Conservation (phyloP, 1,140 invertebrate species). For the Zaprionus tsacasi region DNA sequence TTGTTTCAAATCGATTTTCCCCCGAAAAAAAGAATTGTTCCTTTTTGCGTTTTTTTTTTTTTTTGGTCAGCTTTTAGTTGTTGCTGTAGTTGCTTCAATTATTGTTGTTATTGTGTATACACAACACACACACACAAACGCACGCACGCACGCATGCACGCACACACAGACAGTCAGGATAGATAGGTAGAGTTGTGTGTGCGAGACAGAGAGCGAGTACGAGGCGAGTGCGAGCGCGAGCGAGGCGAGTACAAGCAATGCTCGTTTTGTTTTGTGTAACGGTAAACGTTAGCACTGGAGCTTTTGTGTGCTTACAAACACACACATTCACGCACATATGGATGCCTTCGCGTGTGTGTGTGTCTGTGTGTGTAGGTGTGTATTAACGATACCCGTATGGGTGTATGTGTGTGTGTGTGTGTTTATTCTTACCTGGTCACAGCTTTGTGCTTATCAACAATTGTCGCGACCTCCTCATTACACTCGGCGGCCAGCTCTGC, state of each 20-base stretch:
- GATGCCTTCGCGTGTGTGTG: conserved; percentile 13
- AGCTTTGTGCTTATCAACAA: conserved; percentile 60
- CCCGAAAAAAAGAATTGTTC: conserved; percentile 38
- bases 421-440: conserved; percentile 48
- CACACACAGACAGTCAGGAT: conserved; percentile 21
- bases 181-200: conserved; percentile 11
- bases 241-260: conserved; percentile 29
- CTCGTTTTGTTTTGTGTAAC: conserved; percentile 42
- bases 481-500: conserved; percentile 49
- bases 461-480: conserved; percentile 59
- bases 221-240: not conserved
- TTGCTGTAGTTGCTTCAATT: conserved; percentile 56
- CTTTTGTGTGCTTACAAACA: conserved; percentile 32
- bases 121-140: conserved; percentile 30
- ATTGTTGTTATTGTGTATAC: conserved; percentile 69
- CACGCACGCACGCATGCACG: conserved; percentile 23
- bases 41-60: conserved; percentile 36
- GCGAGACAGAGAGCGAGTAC: conserved; percentile 7
- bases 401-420: not conserved
- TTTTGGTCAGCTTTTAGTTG: conserved; percentile 39
- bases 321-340: conserved; percentile 13
- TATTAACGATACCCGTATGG: conserved; percentile 11
- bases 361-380: conserved; percentile 24
- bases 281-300: conserved; percentile 39
- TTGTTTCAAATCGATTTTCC: conserved; percentile 72